Evolutionary conservation across 2,113 vertebrate genomes (phyloP).

Genomic region (Apodemus sylvaticus): DNA sequence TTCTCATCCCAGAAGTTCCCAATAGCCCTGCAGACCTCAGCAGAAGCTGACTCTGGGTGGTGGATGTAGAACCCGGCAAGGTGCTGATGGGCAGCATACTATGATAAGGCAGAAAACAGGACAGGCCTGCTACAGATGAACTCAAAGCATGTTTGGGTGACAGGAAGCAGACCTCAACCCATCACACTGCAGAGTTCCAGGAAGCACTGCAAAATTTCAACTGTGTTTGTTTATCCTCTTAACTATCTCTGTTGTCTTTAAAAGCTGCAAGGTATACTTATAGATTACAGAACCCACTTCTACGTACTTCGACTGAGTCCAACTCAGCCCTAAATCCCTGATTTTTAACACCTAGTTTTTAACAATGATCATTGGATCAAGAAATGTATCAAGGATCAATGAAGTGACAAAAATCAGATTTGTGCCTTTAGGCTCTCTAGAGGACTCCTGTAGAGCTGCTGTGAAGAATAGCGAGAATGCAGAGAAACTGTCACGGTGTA

Average conservation of each 20-base stretch:
- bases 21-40: background rate
- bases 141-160: background rate
- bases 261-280: background rate
- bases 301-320: background rate
- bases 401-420: background rate
- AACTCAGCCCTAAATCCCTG: background rate
- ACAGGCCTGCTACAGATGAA: background rate
- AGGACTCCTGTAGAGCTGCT: background rate
- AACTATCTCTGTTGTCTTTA: background rate
- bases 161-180: background rate
- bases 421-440: background rate
- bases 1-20: too few species aligned
- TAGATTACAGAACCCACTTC: background rate
- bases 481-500: conserved; percentile 3
- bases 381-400: background rate
- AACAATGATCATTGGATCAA: conserved; percentile 1
- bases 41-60: background rate
- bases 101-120: accelerated
- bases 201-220: too few species aligned
- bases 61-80: background rate
- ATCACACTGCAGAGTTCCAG: background rate
- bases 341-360: background rate
- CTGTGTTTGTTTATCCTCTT: background rate
- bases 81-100: too few species aligned
- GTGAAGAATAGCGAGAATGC: background rate